These are phyloP conservation scores for Shinisaurus crocodilurus DNA, from an alignment of 2,113 vertebrate species.

Conservation along the genomic window DNA sequence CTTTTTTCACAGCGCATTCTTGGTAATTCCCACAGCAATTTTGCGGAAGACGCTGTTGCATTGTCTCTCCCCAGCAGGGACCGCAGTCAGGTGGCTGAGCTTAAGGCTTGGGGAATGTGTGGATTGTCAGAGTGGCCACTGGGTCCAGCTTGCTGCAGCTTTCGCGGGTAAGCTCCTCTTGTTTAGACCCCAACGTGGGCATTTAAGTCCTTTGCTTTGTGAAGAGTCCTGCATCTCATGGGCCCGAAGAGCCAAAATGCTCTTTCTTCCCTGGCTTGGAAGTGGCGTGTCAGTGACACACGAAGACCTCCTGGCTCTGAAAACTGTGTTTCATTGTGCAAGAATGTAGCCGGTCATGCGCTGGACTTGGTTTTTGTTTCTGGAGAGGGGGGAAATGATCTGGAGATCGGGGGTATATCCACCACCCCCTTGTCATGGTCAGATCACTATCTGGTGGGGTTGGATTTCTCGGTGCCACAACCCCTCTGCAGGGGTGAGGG, in stretches of 20 bases:
- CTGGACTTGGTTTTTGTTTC: too few relatives aligned
- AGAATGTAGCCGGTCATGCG: too few relatives aligned
- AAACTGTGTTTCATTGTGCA: background rate
- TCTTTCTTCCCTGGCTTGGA: too few relatives aligned
- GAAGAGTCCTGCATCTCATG: background rate
- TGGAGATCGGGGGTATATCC: too few relatives aligned
- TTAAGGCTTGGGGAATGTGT: background rate
- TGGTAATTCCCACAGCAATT: background rate
- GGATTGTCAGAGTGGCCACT: background rate
- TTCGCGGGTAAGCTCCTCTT: background rate
- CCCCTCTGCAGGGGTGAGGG: too few relatives aligned
- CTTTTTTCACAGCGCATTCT: background rate
- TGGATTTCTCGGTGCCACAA: too few relatives aligned
- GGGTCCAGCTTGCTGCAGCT: background rate
- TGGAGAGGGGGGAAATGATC: too few relatives aligned
- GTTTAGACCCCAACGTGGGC: background rate
- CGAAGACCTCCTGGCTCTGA: background rate
- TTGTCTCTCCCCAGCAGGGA: background rate
- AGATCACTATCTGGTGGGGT: too few relatives aligned
- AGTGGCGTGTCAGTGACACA: too few relatives aligned
- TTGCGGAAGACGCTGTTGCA: background rate
- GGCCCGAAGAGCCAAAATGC: background rate
- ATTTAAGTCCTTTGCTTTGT: too few relatives aligned
- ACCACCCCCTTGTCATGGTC: too few relatives aligned
- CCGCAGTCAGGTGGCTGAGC: background rate